phyloP scores from a whole-genome alignment of 2,797 vertebrate species.

The Acipenser oxyrinchus region DNA sequence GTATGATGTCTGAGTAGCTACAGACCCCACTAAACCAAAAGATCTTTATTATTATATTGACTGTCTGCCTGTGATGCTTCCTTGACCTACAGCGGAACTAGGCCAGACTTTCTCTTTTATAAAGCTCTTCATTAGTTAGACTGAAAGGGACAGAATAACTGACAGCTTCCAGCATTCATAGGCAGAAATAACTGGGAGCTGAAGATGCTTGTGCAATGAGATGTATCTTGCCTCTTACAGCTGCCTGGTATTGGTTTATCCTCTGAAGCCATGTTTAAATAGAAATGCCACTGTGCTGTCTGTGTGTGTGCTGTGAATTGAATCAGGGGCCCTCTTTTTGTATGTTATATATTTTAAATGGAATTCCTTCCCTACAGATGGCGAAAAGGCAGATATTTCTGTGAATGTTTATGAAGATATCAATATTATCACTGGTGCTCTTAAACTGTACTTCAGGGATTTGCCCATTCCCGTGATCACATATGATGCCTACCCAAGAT shows the following conservation, averaged over 20 bases:
- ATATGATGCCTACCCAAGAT: conserved; percentile 91
- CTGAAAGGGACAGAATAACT: background rate
- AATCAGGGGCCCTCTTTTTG: background rate
- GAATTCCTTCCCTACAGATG: conserved; percentile 62
- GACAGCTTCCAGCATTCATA: background rate
- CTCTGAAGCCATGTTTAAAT: background rate
- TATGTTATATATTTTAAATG: too few relatives aligned
- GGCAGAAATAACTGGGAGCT: conserved; percentile 30
- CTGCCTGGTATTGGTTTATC: background rate
- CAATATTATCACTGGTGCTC: conserved; percentile 96
- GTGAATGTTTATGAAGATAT: conserved; percentile 97
- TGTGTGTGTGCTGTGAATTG: too few relatives aligned
- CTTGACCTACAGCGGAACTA: conserved; percentile 55
- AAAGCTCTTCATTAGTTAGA: conserved; percentile 4
- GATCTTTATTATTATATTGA: conserved; percentile 8
- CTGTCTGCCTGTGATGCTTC: conserved; percentile 58
- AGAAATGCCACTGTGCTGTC: too few relatives aligned
- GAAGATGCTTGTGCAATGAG: background rate
- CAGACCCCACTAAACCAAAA: background rate
- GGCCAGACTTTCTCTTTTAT: conserved; percentile 44
- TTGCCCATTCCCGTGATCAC: conserved; percentile 95
- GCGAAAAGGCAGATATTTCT: conserved; percentile 97
- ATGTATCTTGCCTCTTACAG: background rate
- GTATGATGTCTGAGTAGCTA: background rate
- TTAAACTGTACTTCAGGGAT: conserved; percentile 98